Conservation (phyloP, 92 coral and sea anemone genomes). For the Parazoanthus atlanticus region DNA sequence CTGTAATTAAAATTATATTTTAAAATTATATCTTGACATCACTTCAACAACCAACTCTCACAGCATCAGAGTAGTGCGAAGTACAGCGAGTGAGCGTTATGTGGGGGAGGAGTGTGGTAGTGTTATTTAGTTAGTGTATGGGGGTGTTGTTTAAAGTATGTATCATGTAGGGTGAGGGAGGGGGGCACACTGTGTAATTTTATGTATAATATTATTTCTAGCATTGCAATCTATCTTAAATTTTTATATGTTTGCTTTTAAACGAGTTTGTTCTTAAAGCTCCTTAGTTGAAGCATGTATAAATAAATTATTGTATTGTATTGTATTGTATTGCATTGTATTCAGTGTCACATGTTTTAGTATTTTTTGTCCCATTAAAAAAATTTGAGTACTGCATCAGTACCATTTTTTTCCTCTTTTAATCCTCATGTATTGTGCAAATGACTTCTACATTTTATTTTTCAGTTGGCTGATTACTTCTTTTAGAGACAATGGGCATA, state of each 20-base stretch:
- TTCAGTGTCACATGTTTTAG: slow-evolving; percentile 23
- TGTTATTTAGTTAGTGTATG: slow-evolving; percentile 26
- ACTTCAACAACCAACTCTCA: slow-evolving; percentile 27
- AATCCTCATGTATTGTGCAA: slow-evolving; percentile 33
- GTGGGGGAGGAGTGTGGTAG: slow-evolving; percentile 31
- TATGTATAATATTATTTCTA: slow-evolving; percentile 18
- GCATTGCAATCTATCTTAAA: slow-evolving; percentile 27
- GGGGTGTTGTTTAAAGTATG: slow-evolving; percentile 29
- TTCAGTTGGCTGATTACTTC: slow-evolving; percentile 68
- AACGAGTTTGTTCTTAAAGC: slow-evolving; percentile 19
- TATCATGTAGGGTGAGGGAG: not conserved
- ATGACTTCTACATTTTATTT: slow-evolving; percentile 1
- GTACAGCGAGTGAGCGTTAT: slow-evolving; percentile 29
- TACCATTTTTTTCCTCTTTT: slow-evolving; percentile 23
- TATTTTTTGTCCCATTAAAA: slow-evolving; percentile 25
- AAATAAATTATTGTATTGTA: not conserved
- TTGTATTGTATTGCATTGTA: slow-evolving; percentile 16
- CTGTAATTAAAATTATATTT: slow-evolving; percentile 24
- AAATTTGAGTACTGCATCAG: slow-evolving; percentile 30
- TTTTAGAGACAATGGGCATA: slow-evolving; percentile 63
- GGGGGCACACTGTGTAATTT: slow-evolving; percentile 4
- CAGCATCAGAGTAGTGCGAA: slow-evolving; percentile 34
- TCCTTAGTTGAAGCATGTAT: slow-evolving; percentile 29
- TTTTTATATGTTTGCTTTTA: slow-evolving; percentile 26
- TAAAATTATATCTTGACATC: slow-evolving; percentile 28